Conservation (phyloP, 1,140 invertebrate genomes). For the Platyscapa corneri region DNA sequence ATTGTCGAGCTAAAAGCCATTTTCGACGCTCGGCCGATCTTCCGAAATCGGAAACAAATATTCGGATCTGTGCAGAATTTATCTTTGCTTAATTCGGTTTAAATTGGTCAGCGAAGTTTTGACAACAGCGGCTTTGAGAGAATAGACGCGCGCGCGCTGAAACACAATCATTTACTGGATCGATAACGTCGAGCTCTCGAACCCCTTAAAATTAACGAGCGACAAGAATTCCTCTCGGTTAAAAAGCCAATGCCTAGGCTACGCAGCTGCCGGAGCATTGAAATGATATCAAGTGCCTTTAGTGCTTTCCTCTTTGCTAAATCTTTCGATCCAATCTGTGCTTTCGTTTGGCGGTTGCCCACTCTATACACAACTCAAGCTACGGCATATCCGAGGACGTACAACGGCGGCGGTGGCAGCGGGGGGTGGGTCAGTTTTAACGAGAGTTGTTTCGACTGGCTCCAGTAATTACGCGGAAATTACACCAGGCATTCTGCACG, state of each 20-base stretch:
- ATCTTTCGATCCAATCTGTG: constrained; percentile 51
- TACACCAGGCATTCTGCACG: constrained; percentile 58
- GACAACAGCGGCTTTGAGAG: neutral
- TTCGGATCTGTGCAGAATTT: too few relatives aligned
- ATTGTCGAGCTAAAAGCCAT: too few relatives aligned
- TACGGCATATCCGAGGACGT: constrained; percentile 14
- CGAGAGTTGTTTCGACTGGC: constrained; percentile 69
- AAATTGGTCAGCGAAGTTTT: neutral
- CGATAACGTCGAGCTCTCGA: neutral
- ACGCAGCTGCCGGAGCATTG: constrained; percentile 22
- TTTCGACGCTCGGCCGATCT: too few relatives aligned
- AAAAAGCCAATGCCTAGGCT: neutral
- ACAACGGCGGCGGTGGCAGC: too few relatives aligned
- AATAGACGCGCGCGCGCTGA: neutral
- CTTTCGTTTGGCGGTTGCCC: constrained; percentile 33
- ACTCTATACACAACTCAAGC: constrained; percentile 31
- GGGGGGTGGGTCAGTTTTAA: constrained; percentile 63
- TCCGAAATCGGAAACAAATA: too few relatives aligned
- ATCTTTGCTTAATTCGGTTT: too few relatives aligned
- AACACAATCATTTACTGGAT: neutral
- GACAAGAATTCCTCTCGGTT: neutral
- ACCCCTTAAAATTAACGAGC: neutral
- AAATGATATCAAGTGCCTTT: constrained; percentile 35
- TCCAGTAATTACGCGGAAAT: constrained; percentile 71
- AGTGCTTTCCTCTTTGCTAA: constrained; percentile 21